Evolutionary conservation across 1,140 invertebrate genomes (phyloP).

Genomic region (Nymphalis io): DNA sequence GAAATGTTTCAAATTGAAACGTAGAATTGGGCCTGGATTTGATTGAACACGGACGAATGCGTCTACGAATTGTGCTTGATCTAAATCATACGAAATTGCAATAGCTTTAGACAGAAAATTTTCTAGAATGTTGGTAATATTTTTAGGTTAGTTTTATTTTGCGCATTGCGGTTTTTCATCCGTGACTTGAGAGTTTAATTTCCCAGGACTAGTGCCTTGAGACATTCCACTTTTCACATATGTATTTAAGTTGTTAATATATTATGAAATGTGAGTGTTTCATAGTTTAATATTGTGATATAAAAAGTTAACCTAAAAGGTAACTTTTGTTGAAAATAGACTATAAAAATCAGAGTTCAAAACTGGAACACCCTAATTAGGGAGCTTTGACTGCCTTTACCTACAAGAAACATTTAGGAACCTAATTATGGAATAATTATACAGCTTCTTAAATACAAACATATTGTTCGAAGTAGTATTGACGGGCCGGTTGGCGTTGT

Average conservation of each 20-base stretch:
- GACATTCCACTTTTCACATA: background rate
- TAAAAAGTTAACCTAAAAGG: too few relatives aligned
- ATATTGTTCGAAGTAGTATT: background rate
- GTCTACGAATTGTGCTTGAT: conserved; percentile 25
- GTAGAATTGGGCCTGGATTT: conserved; percentile 37
- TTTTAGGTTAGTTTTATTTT: conserved; percentile 11
- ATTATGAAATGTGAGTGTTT: too few relatives aligned
- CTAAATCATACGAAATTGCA: conserved; percentile 26
- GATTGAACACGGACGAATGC: conserved; percentile 33
- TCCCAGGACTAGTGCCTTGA: background rate
- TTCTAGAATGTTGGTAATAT: conserved; percentile 4
- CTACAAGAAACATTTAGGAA: background rate
- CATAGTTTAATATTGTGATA: too few relatives aligned
- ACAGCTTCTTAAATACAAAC: background rate
- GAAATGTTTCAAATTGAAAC: conserved; percentile 35
- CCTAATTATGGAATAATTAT: too few relatives aligned
- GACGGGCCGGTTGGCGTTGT: too few relatives aligned
- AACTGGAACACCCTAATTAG: conserved; percentile 1
- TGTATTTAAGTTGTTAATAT: too few relatives aligned
- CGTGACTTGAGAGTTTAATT: background rate
- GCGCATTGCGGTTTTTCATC: conserved; percentile 17
- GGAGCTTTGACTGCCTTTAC: background rate
- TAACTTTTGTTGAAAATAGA: background rate
- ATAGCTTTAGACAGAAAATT: conserved; percentile 12
- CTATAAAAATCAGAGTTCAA: background rate